Percentiles rank a stretch among this genome's conserved stretches.
Evolutionary conservation across 2,797 vertebrate species (phyloP).

Genomic region (Scyliorhinus canicula): DNA sequence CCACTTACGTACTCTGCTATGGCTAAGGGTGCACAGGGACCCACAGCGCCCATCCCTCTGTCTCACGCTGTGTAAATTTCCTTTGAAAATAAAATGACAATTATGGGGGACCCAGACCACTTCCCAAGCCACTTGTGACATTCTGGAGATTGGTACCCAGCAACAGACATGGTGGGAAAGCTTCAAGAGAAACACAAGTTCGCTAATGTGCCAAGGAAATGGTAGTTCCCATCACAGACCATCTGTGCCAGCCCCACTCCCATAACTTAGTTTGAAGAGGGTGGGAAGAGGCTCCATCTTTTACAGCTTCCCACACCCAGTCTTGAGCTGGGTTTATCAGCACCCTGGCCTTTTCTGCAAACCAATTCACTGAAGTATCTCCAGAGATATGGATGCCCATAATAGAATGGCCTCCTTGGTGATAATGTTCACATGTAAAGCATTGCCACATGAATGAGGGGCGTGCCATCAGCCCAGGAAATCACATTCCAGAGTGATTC

Average conservation of each 20-base stretch:
- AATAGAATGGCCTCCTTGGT: background rate
- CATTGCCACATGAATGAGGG: background rate
- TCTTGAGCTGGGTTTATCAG: background rate
- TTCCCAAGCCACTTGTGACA: background rate
- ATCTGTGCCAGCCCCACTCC: background rate
- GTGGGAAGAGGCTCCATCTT: background rate
- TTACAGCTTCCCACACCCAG: background rate
- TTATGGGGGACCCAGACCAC: background rate
- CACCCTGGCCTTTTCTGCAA: background rate
- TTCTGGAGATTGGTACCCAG: background rate
- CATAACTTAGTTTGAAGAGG: background rate
- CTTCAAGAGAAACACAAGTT: background rate
- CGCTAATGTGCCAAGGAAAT: background rate
- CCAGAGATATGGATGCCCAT: background rate
- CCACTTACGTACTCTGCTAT: background rate
- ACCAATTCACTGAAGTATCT: background rate
- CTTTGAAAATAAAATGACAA: background rate
- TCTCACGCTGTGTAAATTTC: background rate
- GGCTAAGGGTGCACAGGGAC: background rate
- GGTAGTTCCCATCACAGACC: background rate
- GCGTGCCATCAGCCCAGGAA: too few species aligned
- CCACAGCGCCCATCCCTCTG: background rate
- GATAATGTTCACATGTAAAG: background rate
- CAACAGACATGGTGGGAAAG: background rate
- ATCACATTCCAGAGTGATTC: background rate